Percentiles rank a stretch among this genome's conserved stretches.
phyloP scores from a whole-genome alignment of 2,888 invertebrate genomes.

The Frankliniella fusca region DNA sequence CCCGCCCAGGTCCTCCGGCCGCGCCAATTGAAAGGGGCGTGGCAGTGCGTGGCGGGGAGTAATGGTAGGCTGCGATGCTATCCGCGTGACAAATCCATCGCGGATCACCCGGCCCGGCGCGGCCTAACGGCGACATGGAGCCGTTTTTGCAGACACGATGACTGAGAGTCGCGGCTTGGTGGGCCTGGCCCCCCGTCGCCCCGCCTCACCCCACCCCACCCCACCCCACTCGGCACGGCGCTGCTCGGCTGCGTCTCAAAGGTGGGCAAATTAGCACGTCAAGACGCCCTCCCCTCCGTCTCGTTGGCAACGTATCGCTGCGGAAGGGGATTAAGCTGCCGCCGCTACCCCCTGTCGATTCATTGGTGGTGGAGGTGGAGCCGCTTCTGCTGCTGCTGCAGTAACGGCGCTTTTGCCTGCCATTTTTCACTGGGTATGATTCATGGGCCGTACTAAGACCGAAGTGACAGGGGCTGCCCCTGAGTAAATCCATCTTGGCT shows the following conservation, averaged over 20 bases:
- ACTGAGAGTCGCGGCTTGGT: too few relatives aligned
- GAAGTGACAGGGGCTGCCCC: background rate
- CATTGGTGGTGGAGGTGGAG: too few relatives aligned
- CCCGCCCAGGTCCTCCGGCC: background rate
- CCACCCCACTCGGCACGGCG: too few relatives aligned
- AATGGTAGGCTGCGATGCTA: background rate
- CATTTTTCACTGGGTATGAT: background rate
- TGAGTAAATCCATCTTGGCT: background rate
- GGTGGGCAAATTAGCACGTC: too few relatives aligned
- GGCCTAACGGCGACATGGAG: too few relatives aligned
- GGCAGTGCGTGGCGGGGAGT: background rate
- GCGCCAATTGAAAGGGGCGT: background rate
- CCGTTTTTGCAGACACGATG: too few relatives aligned
- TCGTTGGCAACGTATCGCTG: too few relatives aligned
- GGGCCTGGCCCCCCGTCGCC: too few relatives aligned
- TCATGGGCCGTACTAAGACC: background rate
- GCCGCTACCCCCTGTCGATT: too few relatives aligned
- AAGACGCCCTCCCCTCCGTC: too few relatives aligned
- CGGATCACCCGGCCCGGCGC: background rate
- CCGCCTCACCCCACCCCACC: too few relatives aligned
- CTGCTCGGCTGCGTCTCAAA: too few relatives aligned
- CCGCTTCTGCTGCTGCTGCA: background rate
- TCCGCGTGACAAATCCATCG: background rate
- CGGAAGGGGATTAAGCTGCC: background rate
- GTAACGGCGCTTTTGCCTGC: background rate